Evolutionary conservation across 2,797 vertebrate species (phyloP).

Genomic region (Cephalopachus bancanus): DNA sequence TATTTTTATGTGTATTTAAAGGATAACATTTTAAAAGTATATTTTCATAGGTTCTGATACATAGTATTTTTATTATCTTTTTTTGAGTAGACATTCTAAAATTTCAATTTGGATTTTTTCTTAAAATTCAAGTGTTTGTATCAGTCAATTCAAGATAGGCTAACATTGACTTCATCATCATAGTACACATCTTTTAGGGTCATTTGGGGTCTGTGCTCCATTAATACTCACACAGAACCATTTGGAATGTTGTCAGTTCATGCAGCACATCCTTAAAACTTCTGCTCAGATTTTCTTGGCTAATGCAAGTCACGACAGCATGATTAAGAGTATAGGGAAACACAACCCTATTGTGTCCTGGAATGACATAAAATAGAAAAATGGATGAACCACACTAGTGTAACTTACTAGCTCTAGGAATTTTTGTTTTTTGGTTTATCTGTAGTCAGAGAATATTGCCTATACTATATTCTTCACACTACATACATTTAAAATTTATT

Average conservation of each 20-base stretch:
- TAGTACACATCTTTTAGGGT: background rate
- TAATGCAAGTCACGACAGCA: background rate
- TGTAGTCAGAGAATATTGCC: background rate
- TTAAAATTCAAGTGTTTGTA: background rate
- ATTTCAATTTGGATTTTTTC: constrained; percentile 19
- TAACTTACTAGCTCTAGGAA: rapidly evolving
- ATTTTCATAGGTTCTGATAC: background rate
- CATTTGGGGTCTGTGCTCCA: background rate
- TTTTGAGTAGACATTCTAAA: background rate
- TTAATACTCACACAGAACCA: background rate
- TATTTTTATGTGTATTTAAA: background rate
- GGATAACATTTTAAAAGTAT: background rate
- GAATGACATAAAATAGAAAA: constrained; percentile 10
- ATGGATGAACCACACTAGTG: background rate
- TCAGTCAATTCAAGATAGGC: background rate
- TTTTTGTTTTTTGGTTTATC: constrained; percentile 45
- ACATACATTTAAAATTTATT: constrained; percentile 30
- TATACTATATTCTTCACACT: background rate
- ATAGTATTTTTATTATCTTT: background rate
- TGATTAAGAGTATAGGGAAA: background rate
- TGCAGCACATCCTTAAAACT: background rate
- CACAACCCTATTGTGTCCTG: background rate
- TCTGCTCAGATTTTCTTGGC: background rate
- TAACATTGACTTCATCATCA: background rate
- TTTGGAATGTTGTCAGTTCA: background rate